Base-by-base conservation (phyloP, 1,140 invertebrate genomes). In the Drosophila baimaii region DNA sequence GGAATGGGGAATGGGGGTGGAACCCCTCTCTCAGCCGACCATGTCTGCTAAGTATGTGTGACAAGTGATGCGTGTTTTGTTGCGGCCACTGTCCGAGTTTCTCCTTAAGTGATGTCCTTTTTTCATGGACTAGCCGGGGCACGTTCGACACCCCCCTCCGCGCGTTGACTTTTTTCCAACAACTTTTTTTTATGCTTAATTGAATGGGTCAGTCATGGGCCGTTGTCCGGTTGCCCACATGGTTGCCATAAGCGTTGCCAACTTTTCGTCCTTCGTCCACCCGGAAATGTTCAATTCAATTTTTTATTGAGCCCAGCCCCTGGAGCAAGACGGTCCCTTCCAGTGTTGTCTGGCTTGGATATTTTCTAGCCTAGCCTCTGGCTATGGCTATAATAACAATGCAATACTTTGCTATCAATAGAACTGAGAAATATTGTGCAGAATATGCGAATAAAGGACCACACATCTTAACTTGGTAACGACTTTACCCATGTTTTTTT, bases 1-100 rank as follows among this genome's bases (percentile, higher is more conserved):
- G 46, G 63, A 49, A 39, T 13, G 10, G 27, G 27, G 4, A n/a
- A 4, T 19, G 25, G 25, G 19, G 39, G 9, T 29, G 49, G 29
- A 8, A 8, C 2, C 19, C 37, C 23, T 10, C 31, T 10, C 10
- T 29, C 58, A 15, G 6, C 21, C 43, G 27, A 2, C n/a, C 35
- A 49, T 43, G 6, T 12, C 76, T 66, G 66, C 83, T 84, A 75
- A 81, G 77, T 76, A 65, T 91, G 90, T 90, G 88, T 91, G 90
- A 91, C 90, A 91, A 91, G 90, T 91, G 90, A 91, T 91, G 90
- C 90, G 90, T 91, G 90, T 91, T 91, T 91, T 91, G 90, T 91
- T 91, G 90, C 81, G 90, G 90, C 81, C 82, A 69, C 54, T 57
- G 63, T 79, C 71, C 70, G 80, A 66, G 73, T 77, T 70, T 41